Conservation (phyloP, 2,113 vertebrate genomes). For the Panthera tigris region DNA sequence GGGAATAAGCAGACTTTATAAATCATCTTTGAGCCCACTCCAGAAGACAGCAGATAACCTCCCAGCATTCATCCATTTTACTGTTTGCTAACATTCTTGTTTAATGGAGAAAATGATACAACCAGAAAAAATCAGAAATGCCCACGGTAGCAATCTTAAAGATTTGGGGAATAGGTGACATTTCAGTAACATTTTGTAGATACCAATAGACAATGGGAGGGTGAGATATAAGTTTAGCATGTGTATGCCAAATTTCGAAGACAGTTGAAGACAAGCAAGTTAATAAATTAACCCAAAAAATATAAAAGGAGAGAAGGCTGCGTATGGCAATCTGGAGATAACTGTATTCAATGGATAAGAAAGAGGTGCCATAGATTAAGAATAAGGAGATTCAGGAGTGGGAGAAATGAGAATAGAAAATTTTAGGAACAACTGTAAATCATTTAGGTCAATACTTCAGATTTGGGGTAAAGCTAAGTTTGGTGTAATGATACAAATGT, state of each 20-base stretch:
- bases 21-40: not conserved
- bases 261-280: not conserved
- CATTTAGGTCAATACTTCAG: not conserved
- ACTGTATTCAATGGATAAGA: not conserved
- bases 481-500: not conserved
- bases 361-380: not conserved
- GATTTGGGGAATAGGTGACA: not conserved
- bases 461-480: not conserved
- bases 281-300: not conserved
- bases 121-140: not conserved
- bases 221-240: not conserved
- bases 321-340: not conserved
- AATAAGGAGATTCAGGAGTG: not conserved
- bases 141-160: not conserved
- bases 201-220: not conserved
- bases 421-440: not conserved
- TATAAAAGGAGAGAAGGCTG: not conserved
- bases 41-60: not conserved
- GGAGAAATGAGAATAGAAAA: not conserved
- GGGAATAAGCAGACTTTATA: constrained; percentile 8
- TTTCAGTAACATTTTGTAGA: not conserved
- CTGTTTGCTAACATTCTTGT: not conserved
- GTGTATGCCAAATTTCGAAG: not conserved
- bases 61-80: constrained; percentile 8
- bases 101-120: not conserved